A percentile compares a stretch with the other conserved stretches of the same genome.
Evolutionary conservation across 2,797 vertebrate species (phyloP).

Genomic region (Crenuchus spilurus): DNA sequence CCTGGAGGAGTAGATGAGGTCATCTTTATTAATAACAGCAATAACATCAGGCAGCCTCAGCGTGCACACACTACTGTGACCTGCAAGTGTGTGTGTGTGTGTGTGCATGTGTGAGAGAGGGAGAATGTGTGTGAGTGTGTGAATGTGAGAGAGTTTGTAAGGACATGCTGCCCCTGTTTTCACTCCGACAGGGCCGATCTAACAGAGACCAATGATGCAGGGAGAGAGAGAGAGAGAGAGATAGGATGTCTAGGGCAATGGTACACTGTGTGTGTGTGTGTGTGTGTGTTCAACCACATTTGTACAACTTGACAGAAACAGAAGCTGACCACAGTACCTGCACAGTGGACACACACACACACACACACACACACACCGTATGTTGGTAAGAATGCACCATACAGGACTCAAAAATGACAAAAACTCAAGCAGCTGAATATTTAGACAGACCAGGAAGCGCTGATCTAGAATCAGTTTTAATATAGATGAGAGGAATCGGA

Average conservation of each 20-base stretch:
- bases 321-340: background rate
- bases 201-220: constrained; percentile 37
- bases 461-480: too few species aligned
- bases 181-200: constrained; percentile 37
- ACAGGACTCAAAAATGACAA: too few species aligned
- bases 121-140: constrained; percentile 35
- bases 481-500: too few species aligned
- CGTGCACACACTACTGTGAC: constrained; percentile 21
- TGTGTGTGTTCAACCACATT: constrained; percentile 34
- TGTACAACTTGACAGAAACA: constrained; percentile 43
- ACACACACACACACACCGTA: background rate
- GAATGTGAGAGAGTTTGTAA: constrained; percentile 44
- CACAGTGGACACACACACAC: background rate
- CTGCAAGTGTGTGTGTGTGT: constrained; percentile 31
- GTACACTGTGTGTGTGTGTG: constrained; percentile 2
- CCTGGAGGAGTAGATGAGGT: constrained; percentile 68
- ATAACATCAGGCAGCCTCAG: constrained; percentile 70
- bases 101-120: constrained; percentile 37
- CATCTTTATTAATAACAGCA: constrained; percentile 82
- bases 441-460: too few species aligned
- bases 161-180: constrained; percentile 26
- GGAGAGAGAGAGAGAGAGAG: constrained; percentile 35
- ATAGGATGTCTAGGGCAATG: background rate
- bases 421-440: too few species aligned
- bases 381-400: too few species aligned